These are phyloP conservation scores for Petrocephalus schoutedeni DNA, from an alignment of 2,797 vertebrate genomes.

Conservation along the genomic window DNA sequence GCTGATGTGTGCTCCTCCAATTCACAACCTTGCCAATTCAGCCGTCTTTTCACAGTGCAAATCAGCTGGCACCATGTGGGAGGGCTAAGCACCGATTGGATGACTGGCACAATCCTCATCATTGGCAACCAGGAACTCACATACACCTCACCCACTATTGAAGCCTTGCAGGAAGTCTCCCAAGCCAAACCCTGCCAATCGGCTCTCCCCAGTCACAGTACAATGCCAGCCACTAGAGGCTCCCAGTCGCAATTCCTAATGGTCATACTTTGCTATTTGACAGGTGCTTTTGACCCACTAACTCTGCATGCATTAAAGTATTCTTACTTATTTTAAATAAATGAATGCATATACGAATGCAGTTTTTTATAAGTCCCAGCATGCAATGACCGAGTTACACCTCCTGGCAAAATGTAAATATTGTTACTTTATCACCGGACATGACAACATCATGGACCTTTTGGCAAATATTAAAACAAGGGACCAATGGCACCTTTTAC, in stretches of 20 bases:
- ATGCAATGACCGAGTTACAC: not conserved
- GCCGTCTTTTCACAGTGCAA: conserved; percentile 18
- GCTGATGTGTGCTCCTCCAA: conserved; percentile 15
- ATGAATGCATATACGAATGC: not conserved
- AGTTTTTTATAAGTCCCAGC: not conserved
- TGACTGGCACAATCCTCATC: conserved; percentile 8
- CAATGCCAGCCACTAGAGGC: conserved; percentile 12
- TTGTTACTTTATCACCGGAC: not conserved
- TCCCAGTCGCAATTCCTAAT: not conserved
- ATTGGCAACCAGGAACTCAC: conserved; percentile 11
- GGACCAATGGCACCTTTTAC: not conserved
- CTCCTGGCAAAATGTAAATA: not conserved
- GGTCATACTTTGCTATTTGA: not conserved
- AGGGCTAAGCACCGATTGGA: conserved; percentile 11
- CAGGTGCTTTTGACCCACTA: not conserved
- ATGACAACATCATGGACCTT: not conserved
- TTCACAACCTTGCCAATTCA: conserved; percentile 12
- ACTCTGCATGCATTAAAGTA: not conserved
- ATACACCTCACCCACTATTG: conserved; percentile 12
- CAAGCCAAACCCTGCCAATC: not conserved
- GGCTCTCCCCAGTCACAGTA: not conserved
- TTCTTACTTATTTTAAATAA: not conserved
- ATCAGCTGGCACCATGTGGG: conserved; percentile 17
- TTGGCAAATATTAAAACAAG: not conserved
- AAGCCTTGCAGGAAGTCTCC: not conserved